Percentiles rank a stretch among this genome's conserved stretches.
These are phyloP conservation scores for Sinonovacula constricta DNA, from an alignment of 1,140 invertebrate genomes.

Conservation along the genomic window DNA sequence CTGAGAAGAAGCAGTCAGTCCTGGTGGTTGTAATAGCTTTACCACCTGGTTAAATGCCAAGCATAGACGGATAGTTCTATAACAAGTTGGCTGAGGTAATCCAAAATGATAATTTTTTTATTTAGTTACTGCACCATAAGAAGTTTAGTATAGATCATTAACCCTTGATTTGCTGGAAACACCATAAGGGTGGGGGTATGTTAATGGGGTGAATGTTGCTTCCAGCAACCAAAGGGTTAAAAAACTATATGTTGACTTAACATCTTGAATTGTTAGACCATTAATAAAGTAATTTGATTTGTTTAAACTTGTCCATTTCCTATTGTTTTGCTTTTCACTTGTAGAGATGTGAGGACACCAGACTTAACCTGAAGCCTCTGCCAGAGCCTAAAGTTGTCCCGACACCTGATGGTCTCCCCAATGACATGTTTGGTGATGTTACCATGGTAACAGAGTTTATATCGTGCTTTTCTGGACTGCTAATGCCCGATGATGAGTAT, in stretches of 20 bases:
- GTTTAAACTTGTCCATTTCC: neutral
- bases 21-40: too few species aligned
- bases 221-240: neutral
- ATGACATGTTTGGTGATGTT: slow-evolving; percentile 77
- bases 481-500: slow-evolving; percentile 76
- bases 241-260: neutral
- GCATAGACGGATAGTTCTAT: too few species aligned
- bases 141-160: too few species aligned
- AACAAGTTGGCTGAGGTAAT: too few species aligned
- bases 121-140: too few species aligned
- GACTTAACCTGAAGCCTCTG: slow-evolving; percentile 70
- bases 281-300: neutral
- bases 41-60: too few species aligned
- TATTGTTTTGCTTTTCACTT: slow-evolving; percentile 23
- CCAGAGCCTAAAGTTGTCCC: slow-evolving; percentile 72
- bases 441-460: slow-evolving; percentile 77
- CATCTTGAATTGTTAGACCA: neutral
- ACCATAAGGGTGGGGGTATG: neutral
- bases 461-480: slow-evolving; percentile 71
- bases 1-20: too few species aligned
- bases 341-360: slow-evolving; percentile 72
- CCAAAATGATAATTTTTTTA: too few species aligned
- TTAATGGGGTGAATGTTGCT: neutral
- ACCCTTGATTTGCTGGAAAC: too few species aligned
- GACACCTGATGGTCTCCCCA: slow-evolving; percentile 75